Base-by-base conservation (phyloP, 2,113 vertebrate genomes). In the Pituophis catenifer region DNA sequence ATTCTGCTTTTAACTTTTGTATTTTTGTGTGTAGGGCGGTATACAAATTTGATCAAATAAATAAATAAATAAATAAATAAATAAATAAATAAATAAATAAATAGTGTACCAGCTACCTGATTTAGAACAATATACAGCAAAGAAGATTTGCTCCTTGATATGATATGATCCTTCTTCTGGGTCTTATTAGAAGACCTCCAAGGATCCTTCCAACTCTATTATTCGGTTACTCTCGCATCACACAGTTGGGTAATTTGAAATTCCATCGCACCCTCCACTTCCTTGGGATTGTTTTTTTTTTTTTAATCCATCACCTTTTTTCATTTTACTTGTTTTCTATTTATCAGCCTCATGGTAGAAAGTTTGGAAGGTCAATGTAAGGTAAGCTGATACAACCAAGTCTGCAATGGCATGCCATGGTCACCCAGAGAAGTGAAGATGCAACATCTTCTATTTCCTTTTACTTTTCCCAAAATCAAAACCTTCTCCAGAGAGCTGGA, bases 351-450 rank as follows among this genome's bases (percentile, higher is more conserved):
- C 75, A 65, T 23, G 15, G 55, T 89, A 50, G 55, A 93, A 91
- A 93, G 93, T 94, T 94, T 52, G 21, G 48, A 92, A 94, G 93
- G 92, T 93, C 95, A 8, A 92, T 1, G 91, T 90, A 92, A 95
- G 92, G 93, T 95, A 94, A 95, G 91, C 89, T 93, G 93, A 90
- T 93, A 94, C 90, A 96, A 95, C 89, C 94, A 92, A 91, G 54
- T 65, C 48, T 91, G 91, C 94, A 38, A 38, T 38, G 38, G 38
- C 38, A 38, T 38, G 38, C 38, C 38, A 38, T 38, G 38, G 38
- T 38, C 38, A 38, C 1, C 38, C 38, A 38, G 38, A 38, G 38
- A 38, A 38, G 38, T 38, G 38, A 89, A 96, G 93, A 62, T 0
- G 48, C 93, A 88, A 93, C 4, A 4, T 12, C 62, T 65, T 65